These are phyloP conservation scores for Pempheris klunzingeri DNA, from an alignment of 2,797 vertebrate genomes.

Conservation along the genomic window DNA sequence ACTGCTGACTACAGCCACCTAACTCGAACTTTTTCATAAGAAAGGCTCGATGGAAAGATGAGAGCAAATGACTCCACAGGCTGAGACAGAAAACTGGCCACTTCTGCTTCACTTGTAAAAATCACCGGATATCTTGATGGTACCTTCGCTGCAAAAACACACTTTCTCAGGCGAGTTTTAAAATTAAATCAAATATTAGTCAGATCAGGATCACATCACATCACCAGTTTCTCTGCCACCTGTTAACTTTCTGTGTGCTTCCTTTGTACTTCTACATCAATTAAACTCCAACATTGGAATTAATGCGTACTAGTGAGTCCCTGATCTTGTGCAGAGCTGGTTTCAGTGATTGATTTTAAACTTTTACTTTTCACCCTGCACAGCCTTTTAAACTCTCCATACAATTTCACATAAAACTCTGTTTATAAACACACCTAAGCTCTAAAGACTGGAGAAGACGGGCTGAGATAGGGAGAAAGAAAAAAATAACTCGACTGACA, in stretches of 20 bases:
- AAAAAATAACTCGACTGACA: conserved; percentile 27
- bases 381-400: conserved; percentile 13
- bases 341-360: neutral
- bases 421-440: neutral
- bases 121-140: neutral
- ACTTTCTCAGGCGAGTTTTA: neutral
- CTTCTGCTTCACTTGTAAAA: conserved; percentile 15
- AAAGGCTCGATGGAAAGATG: conserved; percentile 28
- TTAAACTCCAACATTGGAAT: neutral
- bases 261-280: neutral
- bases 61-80: conserved; percentile 6
- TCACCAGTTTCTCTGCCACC: neutral
- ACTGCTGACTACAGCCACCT: conserved; percentile 48
- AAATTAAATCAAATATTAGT: neutral
- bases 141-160: neutral
- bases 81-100: neutral
- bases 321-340: neutral
- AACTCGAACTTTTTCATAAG: conserved; percentile 15
- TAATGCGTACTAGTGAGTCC: neutral
- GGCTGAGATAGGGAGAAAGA: neutral
- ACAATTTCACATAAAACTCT: neutral
- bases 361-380: neutral
- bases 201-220: neutral
- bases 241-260: neutral
- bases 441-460: neutral